Percentiles rank a stretch among this genome's conserved stretches.
Conservation (phyloP, 2,797 vertebrate species). For the Gymnopithys bicolor region DNA sequence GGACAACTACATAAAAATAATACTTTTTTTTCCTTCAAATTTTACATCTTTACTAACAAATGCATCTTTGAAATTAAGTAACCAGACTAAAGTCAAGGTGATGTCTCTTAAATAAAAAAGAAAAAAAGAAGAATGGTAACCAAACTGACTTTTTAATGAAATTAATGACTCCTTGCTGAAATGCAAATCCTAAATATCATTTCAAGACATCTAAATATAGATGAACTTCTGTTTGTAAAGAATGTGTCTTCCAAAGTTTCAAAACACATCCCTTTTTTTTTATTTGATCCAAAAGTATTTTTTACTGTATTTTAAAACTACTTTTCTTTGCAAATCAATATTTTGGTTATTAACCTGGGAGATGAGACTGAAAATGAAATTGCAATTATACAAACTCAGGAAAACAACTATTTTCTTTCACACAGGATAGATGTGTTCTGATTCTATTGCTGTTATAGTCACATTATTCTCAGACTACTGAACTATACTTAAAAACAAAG, state of each 20-base stretch:
- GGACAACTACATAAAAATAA: background rate
- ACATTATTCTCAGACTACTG: background rate
- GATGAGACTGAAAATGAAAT: slow-evolving; percentile 1
- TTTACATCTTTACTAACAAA: background rate
- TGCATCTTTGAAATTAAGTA: background rate
- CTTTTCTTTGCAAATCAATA: background rate
- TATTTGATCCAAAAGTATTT: background rate
- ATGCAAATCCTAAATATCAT: background rate
- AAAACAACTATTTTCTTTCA: background rate
- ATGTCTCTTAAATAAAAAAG: background rate
- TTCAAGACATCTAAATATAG: background rate
- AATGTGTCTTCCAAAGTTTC: background rate
- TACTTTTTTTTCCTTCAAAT: background rate
- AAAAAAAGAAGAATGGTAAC: background rate
- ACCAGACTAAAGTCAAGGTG: background rate
- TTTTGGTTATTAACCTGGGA: background rate
- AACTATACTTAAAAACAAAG: background rate
- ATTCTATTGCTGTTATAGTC: background rate
- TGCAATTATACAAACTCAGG: background rate
- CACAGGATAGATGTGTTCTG: background rate
- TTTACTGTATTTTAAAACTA: background rate
- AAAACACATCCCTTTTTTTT: background rate
- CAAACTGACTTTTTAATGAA: background rate
- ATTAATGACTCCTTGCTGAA: background rate
- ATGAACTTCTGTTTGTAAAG: background rate